A percentile compares a stretch with the other conserved stretches of the same genome.
Conservation (phyloP, 2,113 vertebrate genomes). For the Esox niger region DNA sequence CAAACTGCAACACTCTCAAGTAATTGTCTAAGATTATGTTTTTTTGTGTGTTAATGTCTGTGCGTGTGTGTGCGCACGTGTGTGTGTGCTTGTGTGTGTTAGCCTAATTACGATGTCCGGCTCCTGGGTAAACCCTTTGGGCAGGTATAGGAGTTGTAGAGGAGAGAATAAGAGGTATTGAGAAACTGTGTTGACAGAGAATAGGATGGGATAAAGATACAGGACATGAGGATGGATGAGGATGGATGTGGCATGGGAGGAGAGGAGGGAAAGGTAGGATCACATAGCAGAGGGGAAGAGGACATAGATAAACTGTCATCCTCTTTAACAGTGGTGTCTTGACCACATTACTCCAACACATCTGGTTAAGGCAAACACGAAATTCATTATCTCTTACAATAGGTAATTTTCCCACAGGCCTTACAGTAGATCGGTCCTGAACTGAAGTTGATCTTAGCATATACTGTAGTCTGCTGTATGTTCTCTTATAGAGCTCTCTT, state of each 20-base stretch:
- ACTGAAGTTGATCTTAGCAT: too few species aligned
- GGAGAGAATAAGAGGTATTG: neutral
- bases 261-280: slow-evolving; percentile 21
- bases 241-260: neutral
- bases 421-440: too few species aligned
- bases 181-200: too few species aligned
- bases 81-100: neutral
- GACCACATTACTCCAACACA: slow-evolving; percentile 22
- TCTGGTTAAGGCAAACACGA: slow-evolving; percentile 63
- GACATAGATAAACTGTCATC: slow-evolving; percentile 29
- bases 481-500: too few species aligned
- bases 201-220: slow-evolving; percentile 30
- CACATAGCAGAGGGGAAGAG: slow-evolving; percentile 16
- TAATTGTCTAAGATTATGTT: neutral
- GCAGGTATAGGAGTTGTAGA: neutral
- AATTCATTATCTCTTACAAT: slow-evolving; percentile 13
- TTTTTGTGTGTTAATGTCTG: neutral
- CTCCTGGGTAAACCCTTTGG: neutral
- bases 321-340: neutral
- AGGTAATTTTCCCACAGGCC: neutral
- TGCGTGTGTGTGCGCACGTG: too few species aligned
- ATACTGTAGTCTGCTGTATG: too few species aligned
- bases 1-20: too few species aligned
- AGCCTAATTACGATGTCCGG: slow-evolving; percentile 35
- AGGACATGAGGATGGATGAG: neutral